Percentiles rank a stretch among this genome's conserved stretches.
Conservation (phyloP, 2,888 invertebrate genomes). For the Cantharis rustica region DNA sequence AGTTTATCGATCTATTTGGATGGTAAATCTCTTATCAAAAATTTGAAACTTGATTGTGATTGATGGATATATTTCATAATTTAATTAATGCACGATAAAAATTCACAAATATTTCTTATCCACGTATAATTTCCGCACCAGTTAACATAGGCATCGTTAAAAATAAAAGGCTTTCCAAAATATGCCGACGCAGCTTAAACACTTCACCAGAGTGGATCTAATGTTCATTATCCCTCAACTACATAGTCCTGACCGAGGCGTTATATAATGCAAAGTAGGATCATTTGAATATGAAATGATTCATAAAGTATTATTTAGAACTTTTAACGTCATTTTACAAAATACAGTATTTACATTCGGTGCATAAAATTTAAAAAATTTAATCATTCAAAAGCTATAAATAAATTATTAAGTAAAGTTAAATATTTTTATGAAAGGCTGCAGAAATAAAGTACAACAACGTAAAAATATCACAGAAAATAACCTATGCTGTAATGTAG, state of each 20-base stretch:
- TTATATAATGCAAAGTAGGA: slow-evolving; percentile 27
- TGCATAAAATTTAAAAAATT: not conserved
- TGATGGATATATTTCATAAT: slow-evolving; percentile 10
- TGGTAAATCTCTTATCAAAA: not conserved
- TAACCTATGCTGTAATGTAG: not conserved
- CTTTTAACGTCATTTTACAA: not conserved
- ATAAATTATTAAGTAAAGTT: not conserved
- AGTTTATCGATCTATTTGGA: not conserved
- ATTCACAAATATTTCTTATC: slow-evolving; percentile 13
- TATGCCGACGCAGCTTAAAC: slow-evolving; percentile 25
- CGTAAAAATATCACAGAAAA: not conserved
- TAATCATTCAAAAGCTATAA: not conserved
- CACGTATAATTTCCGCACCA: slow-evolving; percentile 20
- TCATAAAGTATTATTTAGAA: slow-evolving; percentile 20
- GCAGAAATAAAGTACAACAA: not conserved
- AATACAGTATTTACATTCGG: not conserved
- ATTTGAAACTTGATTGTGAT: not conserved
- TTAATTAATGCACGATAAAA: slow-evolving; percentile 15
- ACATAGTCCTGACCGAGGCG: slow-evolving; percentile 21
- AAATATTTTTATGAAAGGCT: not conserved
- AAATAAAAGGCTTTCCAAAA: slow-evolving; percentile 23
- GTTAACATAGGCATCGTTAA: slow-evolving; percentile 13
- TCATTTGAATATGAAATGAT: slow-evolving; percentile 28
- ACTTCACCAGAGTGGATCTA: slow-evolving; percentile 26
- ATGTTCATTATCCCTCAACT: slow-evolving; percentile 29